Conservation (phyloP, 2,888 invertebrate genomes). For the Zelleria hepariella region DNA sequence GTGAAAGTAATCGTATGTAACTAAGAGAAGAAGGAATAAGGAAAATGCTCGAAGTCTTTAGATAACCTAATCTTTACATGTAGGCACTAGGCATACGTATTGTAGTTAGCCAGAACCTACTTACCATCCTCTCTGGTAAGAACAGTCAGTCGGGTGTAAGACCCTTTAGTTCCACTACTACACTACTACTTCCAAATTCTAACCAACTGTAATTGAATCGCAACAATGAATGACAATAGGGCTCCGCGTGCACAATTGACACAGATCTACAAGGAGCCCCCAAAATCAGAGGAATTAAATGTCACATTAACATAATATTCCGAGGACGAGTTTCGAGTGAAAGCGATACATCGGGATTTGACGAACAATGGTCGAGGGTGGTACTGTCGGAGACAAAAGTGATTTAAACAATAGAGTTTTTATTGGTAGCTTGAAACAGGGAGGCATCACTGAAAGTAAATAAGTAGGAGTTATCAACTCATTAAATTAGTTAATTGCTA, state of each 20-base stretch:
- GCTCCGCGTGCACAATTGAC: not conserved
- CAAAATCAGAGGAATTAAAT: not conserved
- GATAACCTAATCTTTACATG: too few relatives aligned
- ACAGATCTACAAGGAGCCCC: not conserved
- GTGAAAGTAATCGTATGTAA: too few relatives aligned
- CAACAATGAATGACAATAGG: not conserved
- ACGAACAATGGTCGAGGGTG: slow-evolving; percentile 41
- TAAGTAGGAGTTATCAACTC: too few relatives aligned
- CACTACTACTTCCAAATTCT: not conserved
- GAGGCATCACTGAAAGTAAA: not conserved
- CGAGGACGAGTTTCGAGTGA: slow-evolving; percentile 20
- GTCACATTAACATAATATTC: slow-evolving; percentile 3
- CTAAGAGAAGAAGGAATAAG: too few relatives aligned
- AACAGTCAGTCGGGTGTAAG: too few relatives aligned
- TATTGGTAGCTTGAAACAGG: too few relatives aligned
- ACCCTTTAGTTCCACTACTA: not conserved
- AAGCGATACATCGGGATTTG: slow-evolving; percentile 65
- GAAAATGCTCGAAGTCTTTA: too few relatives aligned
- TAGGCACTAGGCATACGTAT: too few relatives aligned
- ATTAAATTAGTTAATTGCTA: too few relatives aligned
- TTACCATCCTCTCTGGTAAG: too few relatives aligned
- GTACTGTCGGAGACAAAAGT: slow-evolving; percentile 13
- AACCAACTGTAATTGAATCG: not conserved
- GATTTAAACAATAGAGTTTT: too few relatives aligned
- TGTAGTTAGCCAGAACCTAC: too few relatives aligned